Conservation (phyloP, 2,113 vertebrate genomes). For the Sapajus apella region DNA sequence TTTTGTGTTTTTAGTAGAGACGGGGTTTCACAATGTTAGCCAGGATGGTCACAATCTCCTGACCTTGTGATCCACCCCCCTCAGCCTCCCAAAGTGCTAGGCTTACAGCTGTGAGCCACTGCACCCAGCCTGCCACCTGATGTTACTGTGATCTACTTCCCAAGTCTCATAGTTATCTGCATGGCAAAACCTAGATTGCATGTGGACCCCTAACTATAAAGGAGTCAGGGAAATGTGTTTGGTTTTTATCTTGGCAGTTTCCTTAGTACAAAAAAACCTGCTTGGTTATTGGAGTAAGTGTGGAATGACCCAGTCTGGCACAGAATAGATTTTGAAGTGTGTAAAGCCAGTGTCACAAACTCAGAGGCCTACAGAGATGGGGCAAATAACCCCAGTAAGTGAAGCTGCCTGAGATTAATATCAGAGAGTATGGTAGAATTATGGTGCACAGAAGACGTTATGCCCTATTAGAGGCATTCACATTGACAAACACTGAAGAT, state of each 20-base stretch:
- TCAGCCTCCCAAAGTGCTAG: no score
- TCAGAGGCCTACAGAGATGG: neutral
- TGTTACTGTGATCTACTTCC: neutral
- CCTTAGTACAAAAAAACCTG: neutral
- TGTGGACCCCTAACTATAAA: neutral
- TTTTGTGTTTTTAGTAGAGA: no score
- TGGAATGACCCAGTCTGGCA: neutral
- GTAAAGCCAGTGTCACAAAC: neutral
- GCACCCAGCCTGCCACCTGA: neutral
- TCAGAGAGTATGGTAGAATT: neutral
- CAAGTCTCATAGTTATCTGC: neutral
- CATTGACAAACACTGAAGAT: neutral
- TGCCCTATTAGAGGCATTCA: neutral
- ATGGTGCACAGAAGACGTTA: neutral
- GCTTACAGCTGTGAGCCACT: no score
- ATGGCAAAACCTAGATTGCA: neutral
- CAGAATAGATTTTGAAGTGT: neutral
- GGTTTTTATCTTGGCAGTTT: neutral
- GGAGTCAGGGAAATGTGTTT: neutral
- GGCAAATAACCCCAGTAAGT: neutral
- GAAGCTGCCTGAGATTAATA: neutral
- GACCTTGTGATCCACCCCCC: no score
- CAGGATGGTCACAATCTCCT: no score
- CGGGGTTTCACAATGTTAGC: no score
- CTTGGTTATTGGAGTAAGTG: neutral